Evolutionary conservation across 2,113 vertebrate species (phyloP).

Genomic region (Sclerurus mexicanus): DNA sequence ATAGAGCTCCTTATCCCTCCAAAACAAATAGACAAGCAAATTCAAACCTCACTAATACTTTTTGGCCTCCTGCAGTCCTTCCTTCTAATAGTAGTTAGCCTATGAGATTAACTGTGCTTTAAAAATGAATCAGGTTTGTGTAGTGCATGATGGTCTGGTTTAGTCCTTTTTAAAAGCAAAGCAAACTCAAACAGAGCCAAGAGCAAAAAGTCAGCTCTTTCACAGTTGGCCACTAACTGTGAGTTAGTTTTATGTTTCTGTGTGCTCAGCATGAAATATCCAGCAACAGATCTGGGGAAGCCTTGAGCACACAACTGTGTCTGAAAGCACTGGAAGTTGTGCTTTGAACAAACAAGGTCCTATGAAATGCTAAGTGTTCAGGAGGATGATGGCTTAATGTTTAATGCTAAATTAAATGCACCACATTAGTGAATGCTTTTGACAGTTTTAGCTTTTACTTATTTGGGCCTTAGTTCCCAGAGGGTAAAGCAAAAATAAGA

Average conservation of each 20-base stretch:
- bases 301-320: neutral
- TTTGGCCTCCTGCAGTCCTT: neutral
- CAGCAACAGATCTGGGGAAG: neutral
- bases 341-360: neutral
- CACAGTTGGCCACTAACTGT: neutral
- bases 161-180: neutral
- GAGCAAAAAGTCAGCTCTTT: neutral
- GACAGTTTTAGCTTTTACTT: neutral
- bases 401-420: neutral
- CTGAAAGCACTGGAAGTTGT: neutral
- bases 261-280: neutral
- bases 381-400: neutral
- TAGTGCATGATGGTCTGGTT: neutral
- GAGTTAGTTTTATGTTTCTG: conserved; percentile 9
- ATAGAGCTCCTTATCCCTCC: neutral
- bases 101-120: neutral
- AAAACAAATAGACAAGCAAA: neutral
- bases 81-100: neutral
- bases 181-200: neutral
- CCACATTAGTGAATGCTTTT: neutral
- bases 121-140: neutral
- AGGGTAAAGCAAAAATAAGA: neutral
- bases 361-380: neutral
- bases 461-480: neutral
- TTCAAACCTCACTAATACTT: neutral